Percentiles rank a stretch among this genome's conserved stretches.
Conservation (phyloP, 2,888 invertebrate genomes). For the Andrena haemorrhoa region DNA sequence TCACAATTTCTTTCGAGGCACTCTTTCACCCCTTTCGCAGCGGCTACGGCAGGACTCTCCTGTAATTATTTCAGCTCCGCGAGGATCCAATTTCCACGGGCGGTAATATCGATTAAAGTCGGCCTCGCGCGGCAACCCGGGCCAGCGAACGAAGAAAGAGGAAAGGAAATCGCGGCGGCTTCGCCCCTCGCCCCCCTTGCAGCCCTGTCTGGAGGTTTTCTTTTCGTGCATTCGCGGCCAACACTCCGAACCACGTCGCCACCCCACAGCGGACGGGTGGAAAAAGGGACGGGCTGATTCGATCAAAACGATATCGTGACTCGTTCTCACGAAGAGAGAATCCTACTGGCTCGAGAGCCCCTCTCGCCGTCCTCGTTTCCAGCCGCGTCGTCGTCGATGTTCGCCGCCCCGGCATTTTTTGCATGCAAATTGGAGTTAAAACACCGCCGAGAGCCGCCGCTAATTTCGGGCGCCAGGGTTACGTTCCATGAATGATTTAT, state of each 20-base stretch:
- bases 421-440: slow-evolving; percentile 70
- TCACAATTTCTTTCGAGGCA: slow-evolving; percentile 70
- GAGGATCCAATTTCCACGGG: slow-evolving; percentile 52
- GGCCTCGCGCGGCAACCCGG: slow-evolving; percentile 10
- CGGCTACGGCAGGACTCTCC: slow-evolving; percentile 17
- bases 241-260: slow-evolving; percentile 3
- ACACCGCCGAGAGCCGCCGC: slow-evolving; percentile 47
- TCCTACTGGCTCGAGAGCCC: slow-evolving; percentile 31
- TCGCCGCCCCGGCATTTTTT: slow-evolving; percentile 52
- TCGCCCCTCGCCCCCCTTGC: too few species aligned
- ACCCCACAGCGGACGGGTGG: background rate
- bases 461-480: slow-evolving; percentile 67
- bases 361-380: slow-evolving; percentile 18
- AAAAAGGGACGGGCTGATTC: slow-evolving; percentile 29
- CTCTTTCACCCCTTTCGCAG: slow-evolving; percentile 62
- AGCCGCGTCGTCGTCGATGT: background rate
- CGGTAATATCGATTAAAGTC: slow-evolving; percentile 58
- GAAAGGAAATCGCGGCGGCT: slow-evolving; percentile 14
- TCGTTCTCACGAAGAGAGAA: slow-evolving; percentile 35
- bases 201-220: background rate
- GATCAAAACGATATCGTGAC: slow-evolving; percentile 47
- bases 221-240: slow-evolving; percentile 23
- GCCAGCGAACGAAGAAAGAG: slow-evolving; percentile 12
- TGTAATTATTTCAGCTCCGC: slow-evolving; percentile 59
- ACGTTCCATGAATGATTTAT: slow-evolving; percentile 79